Evolutionary conservation across 2,113 vertebrate genomes (phyloP), one percentile per base, ranked within the genome.

Genomic region (Perca flavescens): DNA sequence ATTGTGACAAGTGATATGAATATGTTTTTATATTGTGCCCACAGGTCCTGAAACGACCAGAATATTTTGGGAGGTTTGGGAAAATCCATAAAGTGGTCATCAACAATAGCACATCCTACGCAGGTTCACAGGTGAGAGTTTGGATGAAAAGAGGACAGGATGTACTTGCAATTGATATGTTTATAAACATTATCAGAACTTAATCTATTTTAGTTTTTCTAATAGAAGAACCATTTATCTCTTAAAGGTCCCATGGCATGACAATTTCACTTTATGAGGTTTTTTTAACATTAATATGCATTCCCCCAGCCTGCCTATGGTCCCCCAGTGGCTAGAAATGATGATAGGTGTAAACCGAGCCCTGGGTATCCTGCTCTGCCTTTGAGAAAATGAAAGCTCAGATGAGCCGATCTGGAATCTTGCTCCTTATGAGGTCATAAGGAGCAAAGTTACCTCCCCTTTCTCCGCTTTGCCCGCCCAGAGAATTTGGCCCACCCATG

Each of bases 11-110:
- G 8, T 65, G 2, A 17, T 17, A 21, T 13, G 16, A 61, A 6
- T 25, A 4, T 21, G 0, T n/a, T 40, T 28, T 28, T 11, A 16
- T 62, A 57, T 85, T 94, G 57, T 92, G 17, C 28, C 54, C 25
- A 46, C 90, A 99, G 98, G 97, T 99, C 95, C 96, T 99, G 94
- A 99, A 99, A 96, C 96, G 98, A 93, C 98, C 97, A 89, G 98
- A 99, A 91, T 99, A 99, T 96, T 99, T 99, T 96, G 98, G 98
- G 81, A 99, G 98, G 95, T 99, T 99, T 93, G 98, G 98, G 89
- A 99, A 99, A 97, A 99, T 99, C 95, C 98, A 99, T 94, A 99
- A 99, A 97, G 98, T 99, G 94, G 98, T 99, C 84, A 99, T 99
- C 94, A 99, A 99, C 95, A 99, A 99, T 95, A 99, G 98, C 95